Conservation (phyloP, 1,140 invertebrate genomes). For the Neuroterus valhalla region DNA sequence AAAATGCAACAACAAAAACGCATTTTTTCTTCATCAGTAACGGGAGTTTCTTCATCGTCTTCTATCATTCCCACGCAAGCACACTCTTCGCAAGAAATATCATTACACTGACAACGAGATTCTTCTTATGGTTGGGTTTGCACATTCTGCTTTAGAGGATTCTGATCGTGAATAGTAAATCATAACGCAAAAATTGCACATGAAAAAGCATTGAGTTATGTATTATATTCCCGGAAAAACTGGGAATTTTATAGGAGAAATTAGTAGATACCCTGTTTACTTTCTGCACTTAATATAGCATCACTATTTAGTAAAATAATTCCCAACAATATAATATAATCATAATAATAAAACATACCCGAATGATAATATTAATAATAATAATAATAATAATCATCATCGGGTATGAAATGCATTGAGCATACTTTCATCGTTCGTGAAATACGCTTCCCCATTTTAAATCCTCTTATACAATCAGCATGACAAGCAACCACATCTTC, state of each 20-base stretch:
- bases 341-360: neutral
- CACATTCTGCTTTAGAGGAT: no score
- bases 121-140: neutral
- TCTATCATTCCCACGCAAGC: neutral
- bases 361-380: neutral
- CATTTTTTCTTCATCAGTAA: neutral
- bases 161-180: no score
- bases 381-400: neutral
- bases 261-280: no score
- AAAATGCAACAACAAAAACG: neutral
- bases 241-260: no score
- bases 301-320: no score
- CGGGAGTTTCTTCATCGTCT: neutral
- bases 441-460: neutral
- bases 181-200: no score
- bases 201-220: no score
- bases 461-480: neutral
- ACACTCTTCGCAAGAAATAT: neutral
- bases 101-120: neutral
- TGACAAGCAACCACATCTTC: neutral
- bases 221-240: no score
- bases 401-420: neutral
- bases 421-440: neutral
- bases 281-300: no score
- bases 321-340: neutral